phyloP scores from a whole-genome alignment of 2,113 vertebrate genomes.

The Drymodes brunneopygia region DNA sequence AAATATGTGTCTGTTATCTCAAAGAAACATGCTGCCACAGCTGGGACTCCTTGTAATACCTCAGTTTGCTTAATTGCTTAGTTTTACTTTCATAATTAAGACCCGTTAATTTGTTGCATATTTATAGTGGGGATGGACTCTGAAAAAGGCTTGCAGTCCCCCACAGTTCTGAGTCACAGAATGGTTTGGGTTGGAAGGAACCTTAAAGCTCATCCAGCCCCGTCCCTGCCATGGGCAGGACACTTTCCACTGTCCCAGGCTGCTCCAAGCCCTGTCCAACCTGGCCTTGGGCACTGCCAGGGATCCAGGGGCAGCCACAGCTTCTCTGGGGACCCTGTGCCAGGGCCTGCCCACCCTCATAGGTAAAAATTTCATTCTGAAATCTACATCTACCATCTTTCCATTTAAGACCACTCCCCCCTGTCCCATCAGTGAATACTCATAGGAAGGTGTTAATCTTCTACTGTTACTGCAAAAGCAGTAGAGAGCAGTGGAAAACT shows the following conservation, averaged over 20 bases:
- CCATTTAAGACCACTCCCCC: no score
- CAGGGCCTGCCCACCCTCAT: not conserved
- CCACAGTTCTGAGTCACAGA: not conserved
- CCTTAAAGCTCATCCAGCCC: not conserved
- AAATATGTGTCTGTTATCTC: slow-evolving; percentile 9
- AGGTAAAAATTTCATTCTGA: not conserved
- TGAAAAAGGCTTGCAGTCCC: slow-evolving; percentile 12
- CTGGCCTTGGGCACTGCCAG: not conserved
- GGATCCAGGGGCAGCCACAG: not conserved
- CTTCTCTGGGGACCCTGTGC: not conserved
- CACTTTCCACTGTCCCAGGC: rapidly evolving
- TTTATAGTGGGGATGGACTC: slow-evolving; percentile 55
- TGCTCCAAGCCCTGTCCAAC: rapidly evolving
- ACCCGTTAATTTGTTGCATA: slow-evolving; percentile 55
- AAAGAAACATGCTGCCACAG: not conserved
- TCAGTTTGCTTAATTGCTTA: slow-evolving; percentile 62
- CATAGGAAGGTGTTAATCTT: not conserved
- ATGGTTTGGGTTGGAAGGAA: not conserved
- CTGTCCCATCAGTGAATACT: not conserved
- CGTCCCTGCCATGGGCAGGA: not conserved
- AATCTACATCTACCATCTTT: not conserved
- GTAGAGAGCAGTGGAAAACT: not conserved
- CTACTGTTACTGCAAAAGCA: not conserved
- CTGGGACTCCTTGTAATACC: slow-evolving; percentile 14
- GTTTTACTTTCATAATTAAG: slow-evolving; percentile 66